Percentiles rank a stretch among this genome's conserved stretches.
These are phyloP conservation scores for Diabrotica balteata DNA, from an alignment of 2,888 invertebrate genomes.

Conservation along the genomic window DNA sequence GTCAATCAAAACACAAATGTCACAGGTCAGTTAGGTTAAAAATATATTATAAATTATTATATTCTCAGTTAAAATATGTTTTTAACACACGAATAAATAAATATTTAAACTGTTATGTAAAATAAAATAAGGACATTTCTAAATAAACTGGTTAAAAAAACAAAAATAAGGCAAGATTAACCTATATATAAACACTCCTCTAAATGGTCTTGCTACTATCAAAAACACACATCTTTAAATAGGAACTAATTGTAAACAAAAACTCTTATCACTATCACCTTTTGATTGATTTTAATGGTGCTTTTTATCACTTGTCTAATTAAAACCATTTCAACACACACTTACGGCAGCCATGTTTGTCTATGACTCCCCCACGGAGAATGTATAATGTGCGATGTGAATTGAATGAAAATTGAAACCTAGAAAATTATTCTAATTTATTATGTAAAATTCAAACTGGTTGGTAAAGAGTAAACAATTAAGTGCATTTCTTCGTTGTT, in stretches of 20 bases:
- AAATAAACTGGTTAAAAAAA: slow-evolving; percentile 37
- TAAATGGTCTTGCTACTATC: slow-evolving; percentile 20
- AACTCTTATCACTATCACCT: slow-evolving; percentile 47
- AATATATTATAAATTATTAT: slow-evolving; percentile 11
- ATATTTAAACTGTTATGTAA: slow-evolving; percentile 17
- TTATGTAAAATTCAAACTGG: background rate
- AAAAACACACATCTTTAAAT: slow-evolving; percentile 14
- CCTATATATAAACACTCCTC: slow-evolving; percentile 55
- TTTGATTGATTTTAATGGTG: slow-evolving; percentile 46
- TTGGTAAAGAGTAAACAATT: no score
- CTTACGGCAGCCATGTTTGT: slow-evolving; percentile 60
- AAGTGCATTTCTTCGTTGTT: no score
- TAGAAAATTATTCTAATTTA: slow-evolving; percentile 7
- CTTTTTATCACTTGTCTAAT: slow-evolving; percentile 54
- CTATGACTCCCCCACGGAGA: slow-evolving; percentile 56
- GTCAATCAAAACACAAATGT: slow-evolving; percentile 33
- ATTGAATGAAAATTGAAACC: slow-evolving; percentile 16
- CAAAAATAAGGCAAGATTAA: slow-evolving; percentile 52
- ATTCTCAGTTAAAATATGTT: slow-evolving; percentile 13
- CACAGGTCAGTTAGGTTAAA: slow-evolving; percentile 28
- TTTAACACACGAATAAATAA: background rate
- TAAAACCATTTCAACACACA: slow-evolving; percentile 54
- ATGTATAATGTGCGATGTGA: slow-evolving; percentile 18
- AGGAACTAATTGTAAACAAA: slow-evolving; percentile 31
- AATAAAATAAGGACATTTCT: slow-evolving; percentile 24